Evolutionary conservation across 2,888 invertebrate species (phyloP).

Genomic region (Dasysyrphus albostriatus): DNA sequence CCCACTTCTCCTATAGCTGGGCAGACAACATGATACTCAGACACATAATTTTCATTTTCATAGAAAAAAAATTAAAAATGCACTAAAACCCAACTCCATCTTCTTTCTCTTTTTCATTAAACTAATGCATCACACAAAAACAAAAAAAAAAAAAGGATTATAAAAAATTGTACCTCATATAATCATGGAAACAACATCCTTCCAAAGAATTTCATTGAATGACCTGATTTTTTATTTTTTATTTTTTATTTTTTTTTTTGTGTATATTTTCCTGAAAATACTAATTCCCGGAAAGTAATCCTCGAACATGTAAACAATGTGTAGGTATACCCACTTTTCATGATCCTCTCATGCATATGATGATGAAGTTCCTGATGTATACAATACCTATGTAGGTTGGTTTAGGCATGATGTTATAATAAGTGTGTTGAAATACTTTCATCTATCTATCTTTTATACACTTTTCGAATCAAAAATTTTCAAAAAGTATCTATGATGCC

Average conservation of each 20-base stretch:
- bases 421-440: neutral
- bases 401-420: neutral
- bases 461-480: conserved; percentile 19
- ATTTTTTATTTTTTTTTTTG: conserved; percentile 5
- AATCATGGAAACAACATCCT: conserved; percentile 51
- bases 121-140: conserved; percentile 21
- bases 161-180: conserved; percentile 18
- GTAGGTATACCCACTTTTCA: conserved; percentile 11
- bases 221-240: conserved; percentile 41
- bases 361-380: conserved; percentile 10
- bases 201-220: conserved; percentile 40
- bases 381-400: too few relatives aligned
- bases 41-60: neutral
- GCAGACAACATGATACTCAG: conserved; percentile 14
- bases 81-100: neutral
- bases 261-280: conserved; percentile 19
- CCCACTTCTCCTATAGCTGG: neutral
- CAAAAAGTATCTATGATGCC: neutral
- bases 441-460: conserved; percentile 2
- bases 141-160: conserved; percentile 1
- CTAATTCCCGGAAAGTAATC: conserved; percentile 40
- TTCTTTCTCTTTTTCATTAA: conserved; percentile 21
- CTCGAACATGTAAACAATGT: conserved; percentile 33
- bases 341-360: conserved; percentile 17
- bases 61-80: neutral